phyloP scores from a whole-genome alignment of 2,888 invertebrate species.

The Dinocampus coccinellae region DNA sequence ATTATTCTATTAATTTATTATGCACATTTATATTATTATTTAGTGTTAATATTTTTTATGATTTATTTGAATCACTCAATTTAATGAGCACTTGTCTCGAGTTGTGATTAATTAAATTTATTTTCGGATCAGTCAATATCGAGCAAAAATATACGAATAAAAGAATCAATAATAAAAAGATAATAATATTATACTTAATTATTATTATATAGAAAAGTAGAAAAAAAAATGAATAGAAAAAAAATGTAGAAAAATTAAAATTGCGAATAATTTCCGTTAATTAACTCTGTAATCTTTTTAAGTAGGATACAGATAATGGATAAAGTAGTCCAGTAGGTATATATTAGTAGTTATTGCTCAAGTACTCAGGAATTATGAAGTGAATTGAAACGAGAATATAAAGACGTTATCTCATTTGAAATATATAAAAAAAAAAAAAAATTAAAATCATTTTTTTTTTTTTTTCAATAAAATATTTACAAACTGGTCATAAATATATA shows the following conservation, averaged over 20 bases:
- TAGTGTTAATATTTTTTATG: background rate
- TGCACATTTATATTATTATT: background rate
- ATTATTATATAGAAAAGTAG: too few relatives aligned
- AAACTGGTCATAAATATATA: background rate
- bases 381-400: background rate
- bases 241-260: background rate
- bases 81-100: background rate
- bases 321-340: constrained; percentile 7
- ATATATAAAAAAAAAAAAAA: background rate
- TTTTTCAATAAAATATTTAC: constrained; percentile 5
- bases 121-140: background rate
- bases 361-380: background rate
- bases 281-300: background rate
- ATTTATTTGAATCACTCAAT: constrained; percentile 1
- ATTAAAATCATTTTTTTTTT: too few relatives aligned
- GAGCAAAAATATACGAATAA: too few relatives aligned
- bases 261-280: background rate
- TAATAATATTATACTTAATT: too few relatives aligned
- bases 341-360: background rate
- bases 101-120: background rate
- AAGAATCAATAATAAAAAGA: too few relatives aligned
- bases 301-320: constrained; percentile 11
- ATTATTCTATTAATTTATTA: background rate
- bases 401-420: background rate
- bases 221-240: background rate